A percentile compares a stretch with the other conserved stretches of the same genome.
These are phyloP conservation scores for Psilopsiagon aurifrons DNA, from an alignment of 2,113 vertebrate genomes.

Conservation along the genomic window DNA sequence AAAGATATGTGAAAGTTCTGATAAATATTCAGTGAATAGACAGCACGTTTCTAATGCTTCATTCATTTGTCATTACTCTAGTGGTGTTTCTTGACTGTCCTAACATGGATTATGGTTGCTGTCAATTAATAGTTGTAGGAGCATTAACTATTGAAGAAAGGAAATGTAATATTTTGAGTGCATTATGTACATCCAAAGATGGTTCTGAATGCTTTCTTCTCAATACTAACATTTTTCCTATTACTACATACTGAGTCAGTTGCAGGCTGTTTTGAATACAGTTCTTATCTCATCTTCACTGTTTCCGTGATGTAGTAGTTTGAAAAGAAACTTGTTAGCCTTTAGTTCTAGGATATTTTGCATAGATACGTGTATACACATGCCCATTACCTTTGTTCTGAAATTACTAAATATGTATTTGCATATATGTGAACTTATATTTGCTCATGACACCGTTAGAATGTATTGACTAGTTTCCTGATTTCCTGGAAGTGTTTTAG, in stretches of 20 bases:
- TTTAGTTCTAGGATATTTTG: background rate
- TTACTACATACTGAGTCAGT: background rate
- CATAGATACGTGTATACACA: rapidly evolving
- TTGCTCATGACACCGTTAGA: background rate
- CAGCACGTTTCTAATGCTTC: background rate
- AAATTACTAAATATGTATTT: background rate
- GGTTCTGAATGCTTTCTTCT: background rate
- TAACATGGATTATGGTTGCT: background rate
- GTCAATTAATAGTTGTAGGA: background rate
- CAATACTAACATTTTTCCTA: background rate
- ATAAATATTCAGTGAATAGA: background rate
- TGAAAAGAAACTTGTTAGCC: background rate
- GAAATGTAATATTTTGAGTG: background rate
- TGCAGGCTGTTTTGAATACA: background rate
- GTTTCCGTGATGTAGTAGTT: background rate
- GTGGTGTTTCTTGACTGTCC: background rate
- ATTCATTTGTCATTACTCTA: background rate
- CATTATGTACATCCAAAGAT: background rate
- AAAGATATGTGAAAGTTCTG: background rate
- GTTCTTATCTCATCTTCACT: background rate
- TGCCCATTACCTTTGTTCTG: background rate
- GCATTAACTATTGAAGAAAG: background rate
- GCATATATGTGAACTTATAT: background rate
- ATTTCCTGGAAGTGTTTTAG: background rate
- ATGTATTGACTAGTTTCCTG: background rate